These are phyloP conservation scores for Callocephalon fimbriatum DNA, from an alignment of 2,113 vertebrate species.

Conservation along the genomic window DNA sequence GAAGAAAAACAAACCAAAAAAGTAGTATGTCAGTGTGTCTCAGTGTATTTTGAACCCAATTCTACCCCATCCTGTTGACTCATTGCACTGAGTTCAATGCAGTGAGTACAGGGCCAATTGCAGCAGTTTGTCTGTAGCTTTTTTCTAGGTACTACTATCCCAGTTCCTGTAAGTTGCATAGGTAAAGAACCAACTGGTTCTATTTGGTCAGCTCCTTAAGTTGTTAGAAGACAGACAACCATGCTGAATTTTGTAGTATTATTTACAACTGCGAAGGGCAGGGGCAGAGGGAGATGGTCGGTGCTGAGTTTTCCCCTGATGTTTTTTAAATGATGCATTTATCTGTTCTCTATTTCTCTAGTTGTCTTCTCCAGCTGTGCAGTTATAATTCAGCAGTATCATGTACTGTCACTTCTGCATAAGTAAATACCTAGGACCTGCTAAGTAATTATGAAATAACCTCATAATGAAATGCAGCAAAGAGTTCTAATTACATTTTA, in stretches of 20 bases:
- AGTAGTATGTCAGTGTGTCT: background rate
- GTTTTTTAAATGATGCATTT: slow-evolving; percentile 51
- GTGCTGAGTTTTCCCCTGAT: slow-evolving; percentile 3
- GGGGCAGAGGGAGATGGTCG: background rate
- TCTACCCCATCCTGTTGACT: background rate
- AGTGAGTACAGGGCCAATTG: background rate
- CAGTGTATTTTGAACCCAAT: background rate
- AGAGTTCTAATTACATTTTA: slow-evolving; percentile 76
- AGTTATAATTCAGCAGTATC: slow-evolving; percentile 68
- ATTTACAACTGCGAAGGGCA: background rate
- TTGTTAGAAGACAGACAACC: background rate
- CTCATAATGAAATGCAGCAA: slow-evolving; percentile 78
- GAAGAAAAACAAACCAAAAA: background rate
- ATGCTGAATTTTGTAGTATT: background rate
- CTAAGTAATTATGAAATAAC: slow-evolving; percentile 78
- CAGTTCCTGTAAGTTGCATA: background rate
- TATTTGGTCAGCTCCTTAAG: background rate
- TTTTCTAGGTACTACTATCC: background rate
- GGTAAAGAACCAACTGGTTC: background rate
- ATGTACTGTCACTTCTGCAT: slow-evolving; percentile 75
- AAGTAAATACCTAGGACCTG: slow-evolving; percentile 70
- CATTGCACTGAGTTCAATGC: background rate
- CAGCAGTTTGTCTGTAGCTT: background rate
- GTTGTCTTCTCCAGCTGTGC: slow-evolving; percentile 58
- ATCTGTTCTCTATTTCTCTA: slow-evolving; percentile 59